Evolutionary conservation across 2,888 invertebrate genomes (phyloP), one percentile per base, ranked within the genome.

Genomic region (Archips xylosteana): DNA sequence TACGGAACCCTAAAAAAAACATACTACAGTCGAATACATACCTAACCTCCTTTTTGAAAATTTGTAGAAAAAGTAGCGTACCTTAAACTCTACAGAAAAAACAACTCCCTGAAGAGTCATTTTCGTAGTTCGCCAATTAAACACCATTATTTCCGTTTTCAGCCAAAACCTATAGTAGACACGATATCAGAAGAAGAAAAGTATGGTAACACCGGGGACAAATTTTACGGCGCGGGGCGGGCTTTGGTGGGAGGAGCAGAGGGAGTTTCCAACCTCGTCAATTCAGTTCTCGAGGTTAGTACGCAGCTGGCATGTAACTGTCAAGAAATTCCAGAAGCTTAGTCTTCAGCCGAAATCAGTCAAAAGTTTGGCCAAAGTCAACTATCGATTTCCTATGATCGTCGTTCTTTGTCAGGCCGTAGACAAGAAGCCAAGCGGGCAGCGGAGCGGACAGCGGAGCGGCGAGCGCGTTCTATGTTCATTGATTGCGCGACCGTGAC

Each of bases 161-260:
- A 96, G 95, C 96, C 97, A 0, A 95, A 95, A 77, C 97, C 97
- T 0, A 92, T 97, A 75, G 95, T 97, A 36, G 97, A 97, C 81
- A 95, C 95, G 3, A 96, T 97, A 78, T 92, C 89, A 60, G 97
- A 97, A 85, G 95, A 96, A 67, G 97, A 97, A 67, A 97, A 97
- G 83, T 97, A 97, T 84, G 97, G 97, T 32, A 97, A 97, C 83
- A 95, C 92, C 67, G 97, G 96, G 0, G 97, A 96, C 80, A 96
- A 95, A 83, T 96, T 96, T 78, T 95, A 95, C 75, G 91, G 91
- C 15, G 88, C 96, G 39, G 96, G 97, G 0, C 95, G 95, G 71
- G 95, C 95, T 0, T 81, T 97, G 39, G 96, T 97, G 3, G 95
- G 95, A 42, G 96, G 97, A 6, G 96, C 96, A 73, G 96, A 96